Conservation (phyloP, 1,140 invertebrate genomes). For the Trachymyrmex septentrionalis region DNA sequence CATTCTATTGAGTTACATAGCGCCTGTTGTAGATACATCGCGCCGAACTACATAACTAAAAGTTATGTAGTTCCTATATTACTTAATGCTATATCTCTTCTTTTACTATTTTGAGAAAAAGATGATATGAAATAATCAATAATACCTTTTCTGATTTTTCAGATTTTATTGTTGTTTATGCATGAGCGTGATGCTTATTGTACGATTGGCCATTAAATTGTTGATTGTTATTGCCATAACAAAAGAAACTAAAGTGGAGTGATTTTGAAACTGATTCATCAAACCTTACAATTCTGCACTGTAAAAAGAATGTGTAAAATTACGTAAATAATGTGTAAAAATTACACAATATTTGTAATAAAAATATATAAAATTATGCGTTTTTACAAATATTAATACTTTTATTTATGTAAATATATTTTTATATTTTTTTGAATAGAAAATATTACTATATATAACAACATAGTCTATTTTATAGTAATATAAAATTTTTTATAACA, state of each 20-base stretch:
- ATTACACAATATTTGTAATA: no score
- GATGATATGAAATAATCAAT: background rate
- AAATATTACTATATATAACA: no score
- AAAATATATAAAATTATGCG: no score
- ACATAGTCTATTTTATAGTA: no score
- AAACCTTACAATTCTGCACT: background rate
- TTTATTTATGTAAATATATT: no score
- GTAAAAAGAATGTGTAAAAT: no score
- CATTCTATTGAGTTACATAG: background rate
- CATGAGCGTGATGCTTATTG: background rate
- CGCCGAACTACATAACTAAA: background rate
- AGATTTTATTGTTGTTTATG: background rate
- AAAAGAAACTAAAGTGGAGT: background rate
- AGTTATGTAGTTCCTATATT: slow-evolving; percentile 1
- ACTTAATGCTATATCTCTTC: background rate
- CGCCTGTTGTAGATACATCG: background rate
- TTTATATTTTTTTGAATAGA: no score
- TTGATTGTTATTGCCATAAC: background rate
- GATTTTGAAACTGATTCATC: background rate
- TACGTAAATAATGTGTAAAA: no score
- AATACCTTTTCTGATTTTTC: background rate
- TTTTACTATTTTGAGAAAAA: background rate
- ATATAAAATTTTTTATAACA: no score
- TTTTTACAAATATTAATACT: no score
- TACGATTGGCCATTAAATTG: background rate